Evolutionary conservation across 2,888 invertebrate genomes (phyloP), one percentile per base, ranked within the genome.

Genomic region (Lasioglossum marginatum): DNA sequence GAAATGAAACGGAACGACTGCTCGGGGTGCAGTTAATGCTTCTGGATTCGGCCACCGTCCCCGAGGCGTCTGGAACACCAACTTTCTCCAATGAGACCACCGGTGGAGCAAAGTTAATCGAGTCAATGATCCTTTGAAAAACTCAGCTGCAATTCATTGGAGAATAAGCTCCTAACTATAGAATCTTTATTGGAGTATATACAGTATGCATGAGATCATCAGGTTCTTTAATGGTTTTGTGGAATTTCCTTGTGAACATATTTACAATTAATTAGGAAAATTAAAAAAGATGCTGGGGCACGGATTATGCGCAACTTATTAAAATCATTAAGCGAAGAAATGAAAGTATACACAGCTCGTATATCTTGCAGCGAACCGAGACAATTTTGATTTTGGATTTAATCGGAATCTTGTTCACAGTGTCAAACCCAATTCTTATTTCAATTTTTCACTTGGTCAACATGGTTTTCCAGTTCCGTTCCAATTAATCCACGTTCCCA

Each of bases 11-110:
- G 92, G 89, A 93, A 94, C 93, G 93, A 93, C 91, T 92, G 93
- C 93, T 92, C 90, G 84, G 93, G 94, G 93, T 93, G 93, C 83
- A 92, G 92, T 93, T 93, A 93, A 93, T 93, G 92, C 90, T 88
- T 73, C 82, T 88, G 88, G 90, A 90, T 90, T 90, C 84, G 86
- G 81, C 66, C 83, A 71, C 19, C 6, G 52, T 48, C 71, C 72
- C 77, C 16, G 43, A 16, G 31, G 52, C 52, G 52, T 52, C 52
- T 52, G 23, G 52, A 52, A 2, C 52, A 66, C 14, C 31, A 31
- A 31, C 66, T 66, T 52, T 52, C 52, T 52, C 52, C n/a, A n/a
- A 14, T 6, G 37, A 68, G 43, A 75, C 66, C 19, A 40, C n/a
- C 14, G 43, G 23, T 43, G n/a, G 71, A n/a, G 71, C 52, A n/a